These are phyloP conservation scores for Orientallactaga sibirica DNA, from an alignment of 2,797 vertebrate species.

Conservation along the genomic window DNA sequence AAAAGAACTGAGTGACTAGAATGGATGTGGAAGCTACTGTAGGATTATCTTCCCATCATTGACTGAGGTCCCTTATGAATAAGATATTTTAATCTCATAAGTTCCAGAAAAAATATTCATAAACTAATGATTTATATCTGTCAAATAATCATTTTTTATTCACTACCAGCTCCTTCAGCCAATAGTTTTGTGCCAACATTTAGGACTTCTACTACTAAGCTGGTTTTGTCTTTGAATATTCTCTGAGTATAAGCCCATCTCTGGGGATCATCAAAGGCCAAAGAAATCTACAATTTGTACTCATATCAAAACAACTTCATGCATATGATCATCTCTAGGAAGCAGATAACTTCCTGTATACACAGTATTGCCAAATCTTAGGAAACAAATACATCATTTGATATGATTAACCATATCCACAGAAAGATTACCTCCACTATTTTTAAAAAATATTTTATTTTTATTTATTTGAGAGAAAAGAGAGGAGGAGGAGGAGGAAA, in stretches of 20 bases:
- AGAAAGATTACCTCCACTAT: constrained; percentile 20
- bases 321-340: not conserved
- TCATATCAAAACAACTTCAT: not conserved
- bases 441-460: not conserved
- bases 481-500: too few relatives aligned
- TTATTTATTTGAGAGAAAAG: too few relatives aligned
- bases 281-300: not conserved
- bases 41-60: not conserved
- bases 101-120: not conserved
- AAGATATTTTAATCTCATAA: not conserved
- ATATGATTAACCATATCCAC: not conserved
- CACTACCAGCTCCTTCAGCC: too few relatives aligned
- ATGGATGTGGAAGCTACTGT: not conserved
- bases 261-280: not conserved
- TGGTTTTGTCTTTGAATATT: not conserved
- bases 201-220: not conserved
- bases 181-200: not conserved
- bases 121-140: not conserved
- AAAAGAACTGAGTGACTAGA: not conserved
- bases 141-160: not conserved
- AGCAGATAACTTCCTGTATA: not conserved
- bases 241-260: not conserved
- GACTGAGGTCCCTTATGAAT: not conserved
- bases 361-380: not conserved
- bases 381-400: constrained; percentile 3